These are phyloP conservation scores for Samia ricini DNA, from an alignment of 1,140 invertebrate genomes.

Conservation along the genomic window DNA sequence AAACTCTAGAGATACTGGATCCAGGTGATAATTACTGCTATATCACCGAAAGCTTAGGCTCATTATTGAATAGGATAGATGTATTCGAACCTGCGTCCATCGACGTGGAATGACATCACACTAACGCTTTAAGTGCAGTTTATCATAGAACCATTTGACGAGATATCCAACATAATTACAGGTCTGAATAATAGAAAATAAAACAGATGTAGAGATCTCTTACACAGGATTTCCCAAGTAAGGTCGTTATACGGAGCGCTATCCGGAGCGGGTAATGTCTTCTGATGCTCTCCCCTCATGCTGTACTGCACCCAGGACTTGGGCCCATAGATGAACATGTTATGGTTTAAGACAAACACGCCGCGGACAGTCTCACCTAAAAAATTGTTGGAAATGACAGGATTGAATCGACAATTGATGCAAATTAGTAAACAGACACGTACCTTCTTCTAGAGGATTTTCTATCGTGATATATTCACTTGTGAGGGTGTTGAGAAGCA, in stretches of 20 bases:
- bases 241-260: constrained; percentile 73
- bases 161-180: no score
- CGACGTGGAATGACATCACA: no score
- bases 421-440: not conserved
- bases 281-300: constrained; percentile 85
- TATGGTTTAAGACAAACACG: constrained; percentile 87
- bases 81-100: no score
- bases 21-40: no score
- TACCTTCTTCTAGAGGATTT: constrained; percentile 86
- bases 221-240: constrained; percentile 86
- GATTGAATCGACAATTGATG: not conserved
- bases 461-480: constrained; percentile 92
- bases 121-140: no score
- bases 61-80: no score
- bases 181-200: no score
- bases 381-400: not conserved
- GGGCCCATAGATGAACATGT: constrained; percentile 82
- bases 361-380: constrained; percentile 82
- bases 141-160: no score
- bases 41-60: no score
- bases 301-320: constrained; percentile 85
- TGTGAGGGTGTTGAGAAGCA: constrained; percentile 92
- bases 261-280: constrained; percentile 79
- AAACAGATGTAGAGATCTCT: no score
- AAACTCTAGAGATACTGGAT: no score